These are phyloP conservation scores for Dendroctonus valens DNA, from an alignment of 1,140 invertebrate species.

Conservation along the genomic window DNA sequence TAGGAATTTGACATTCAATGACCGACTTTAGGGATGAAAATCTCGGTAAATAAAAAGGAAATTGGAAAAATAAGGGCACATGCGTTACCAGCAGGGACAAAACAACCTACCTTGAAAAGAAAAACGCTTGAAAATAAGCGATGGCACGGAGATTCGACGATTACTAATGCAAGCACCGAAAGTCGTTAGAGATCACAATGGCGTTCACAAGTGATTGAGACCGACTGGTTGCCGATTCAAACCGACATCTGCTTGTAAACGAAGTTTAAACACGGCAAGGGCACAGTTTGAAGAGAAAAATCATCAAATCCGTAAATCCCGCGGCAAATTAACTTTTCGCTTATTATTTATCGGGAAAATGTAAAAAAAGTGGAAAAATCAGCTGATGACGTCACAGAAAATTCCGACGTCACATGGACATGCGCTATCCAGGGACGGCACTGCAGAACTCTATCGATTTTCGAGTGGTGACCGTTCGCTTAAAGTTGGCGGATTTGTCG, in stretches of 20 bases:
- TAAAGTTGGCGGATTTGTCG: slow-evolving; percentile 33
- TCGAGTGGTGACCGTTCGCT: slow-evolving; percentile 55
- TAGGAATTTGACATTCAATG: slow-evolving; percentile 60
- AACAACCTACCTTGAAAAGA: slow-evolving; percentile 51
- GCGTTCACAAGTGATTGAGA: slow-evolving; percentile 55
- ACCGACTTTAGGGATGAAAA: slow-evolving; percentile 56
- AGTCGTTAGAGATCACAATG: slow-evolving; percentile 79
- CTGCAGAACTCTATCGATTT: slow-evolving; percentile 63
- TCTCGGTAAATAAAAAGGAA: slow-evolving; percentile 50
- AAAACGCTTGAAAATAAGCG: slow-evolving; percentile 59
- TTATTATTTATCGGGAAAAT: slow-evolving; percentile 33
- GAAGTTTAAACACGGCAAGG: slow-evolving; percentile 20
- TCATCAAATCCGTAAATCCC: slow-evolving; percentile 18
- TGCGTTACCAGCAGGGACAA: slow-evolving; percentile 42
- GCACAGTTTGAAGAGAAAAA: slow-evolving; percentile 11
- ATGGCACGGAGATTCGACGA: slow-evolving; percentile 58
- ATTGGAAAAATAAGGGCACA: slow-evolving; percentile 51
- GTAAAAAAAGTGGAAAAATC: slow-evolving; percentile 34
- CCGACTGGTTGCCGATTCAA: slow-evolving; percentile 26
- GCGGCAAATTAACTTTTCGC: slow-evolving; percentile 15
- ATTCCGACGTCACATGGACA: slow-evolving; percentile 50
- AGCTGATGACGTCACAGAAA: slow-evolving; percentile 38
- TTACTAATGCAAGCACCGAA: slow-evolving; percentile 59
- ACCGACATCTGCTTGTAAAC: slow-evolving; percentile 12
- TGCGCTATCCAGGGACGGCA: slow-evolving; percentile 59